phyloP scores from a whole-genome alignment of 1,140 invertebrate genomes.

The Homalodisca vitripennis region DNA sequence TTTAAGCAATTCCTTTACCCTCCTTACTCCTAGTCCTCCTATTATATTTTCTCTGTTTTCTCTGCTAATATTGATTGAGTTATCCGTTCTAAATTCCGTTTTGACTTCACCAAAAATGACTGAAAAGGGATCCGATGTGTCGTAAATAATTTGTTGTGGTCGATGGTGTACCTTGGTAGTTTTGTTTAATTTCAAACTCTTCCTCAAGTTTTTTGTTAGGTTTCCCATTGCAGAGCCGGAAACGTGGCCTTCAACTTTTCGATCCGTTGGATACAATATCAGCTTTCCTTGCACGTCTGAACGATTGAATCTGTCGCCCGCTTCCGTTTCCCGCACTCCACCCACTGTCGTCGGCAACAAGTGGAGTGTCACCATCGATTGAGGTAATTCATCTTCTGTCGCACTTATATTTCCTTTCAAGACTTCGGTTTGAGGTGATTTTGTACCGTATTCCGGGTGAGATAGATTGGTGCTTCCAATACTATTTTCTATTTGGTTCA shows the following conservation, averaged over 20 bases:
- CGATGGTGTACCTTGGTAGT: neutral
- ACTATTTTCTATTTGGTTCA: slow-evolving; percentile 15
- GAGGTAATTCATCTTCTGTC: neutral
- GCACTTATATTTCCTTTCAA: neutral
- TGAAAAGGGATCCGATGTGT: slow-evolving; percentile 24
- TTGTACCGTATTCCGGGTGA: neutral
- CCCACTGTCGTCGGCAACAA: neutral
- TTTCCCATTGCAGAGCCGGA: slow-evolving; percentile 1
- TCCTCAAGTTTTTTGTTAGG: slow-evolving; percentile 5
- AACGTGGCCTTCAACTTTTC: neutral
- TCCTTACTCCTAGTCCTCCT: neutral
- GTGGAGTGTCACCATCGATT: neutral
- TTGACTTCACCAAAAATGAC: slow-evolving; percentile 24
- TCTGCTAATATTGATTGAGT: neutral
- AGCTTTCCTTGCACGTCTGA: slow-evolving; percentile 4
- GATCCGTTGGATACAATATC: neutral
- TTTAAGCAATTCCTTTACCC: slow-evolving; percentile 1
- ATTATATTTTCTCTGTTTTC: slow-evolving; percentile 22
- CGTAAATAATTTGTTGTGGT: slow-evolving; percentile 16
- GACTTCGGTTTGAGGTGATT: neutral
- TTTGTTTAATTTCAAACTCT: slow-evolving; percentile 15
- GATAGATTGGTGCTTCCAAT: neutral
- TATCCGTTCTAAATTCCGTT: slow-evolving; percentile 20
- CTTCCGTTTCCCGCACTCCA: neutral
- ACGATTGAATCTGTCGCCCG: neutral